phyloP scores from a whole-genome alignment of 2,797 vertebrate genomes.

The Loris lydekkerianus region DNA sequence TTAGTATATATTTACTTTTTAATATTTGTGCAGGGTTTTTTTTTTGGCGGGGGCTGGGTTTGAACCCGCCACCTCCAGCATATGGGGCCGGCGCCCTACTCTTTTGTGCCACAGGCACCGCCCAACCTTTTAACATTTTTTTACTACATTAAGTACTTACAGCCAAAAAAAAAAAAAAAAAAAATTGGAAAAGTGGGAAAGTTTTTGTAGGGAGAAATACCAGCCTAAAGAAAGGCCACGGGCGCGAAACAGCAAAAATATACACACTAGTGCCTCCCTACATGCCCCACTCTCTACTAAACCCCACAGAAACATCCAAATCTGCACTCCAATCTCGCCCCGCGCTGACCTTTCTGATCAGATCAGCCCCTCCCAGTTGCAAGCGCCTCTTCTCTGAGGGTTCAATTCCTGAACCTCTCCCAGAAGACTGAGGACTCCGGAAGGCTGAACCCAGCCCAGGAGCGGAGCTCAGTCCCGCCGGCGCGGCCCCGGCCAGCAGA shows the following conservation, averaged over 20 bases:
- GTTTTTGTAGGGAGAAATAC: conserved; percentile 18
- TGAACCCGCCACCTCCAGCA: too few species aligned
- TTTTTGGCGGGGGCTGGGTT: too few species aligned
- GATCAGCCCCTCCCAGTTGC: background rate
- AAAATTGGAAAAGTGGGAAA: background rate
- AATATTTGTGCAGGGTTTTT: background rate
- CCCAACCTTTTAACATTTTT: background rate
- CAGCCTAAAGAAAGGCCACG: conserved; percentile 14
- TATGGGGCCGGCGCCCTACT: too few species aligned
- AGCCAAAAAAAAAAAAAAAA: background rate
- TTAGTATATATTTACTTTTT: conserved; percentile 26
- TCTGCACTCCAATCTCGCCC: background rate
- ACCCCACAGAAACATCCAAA: background rate
- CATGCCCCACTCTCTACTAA: background rate
- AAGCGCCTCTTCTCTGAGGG: background rate
- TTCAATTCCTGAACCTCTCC: accelerated
- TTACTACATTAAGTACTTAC: background rate
- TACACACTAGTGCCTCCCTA: background rate
- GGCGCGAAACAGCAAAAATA: background rate
- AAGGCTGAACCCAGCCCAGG: background rate
- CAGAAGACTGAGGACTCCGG: accelerated
- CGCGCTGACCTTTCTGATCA: background rate
- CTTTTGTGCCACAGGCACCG: too few species aligned
- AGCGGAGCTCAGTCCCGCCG: background rate
- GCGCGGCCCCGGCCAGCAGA: conserved; percentile 38